Conservation (phyloP, 2,797 vertebrate genomes). For the Lutra lutra region DNA sequence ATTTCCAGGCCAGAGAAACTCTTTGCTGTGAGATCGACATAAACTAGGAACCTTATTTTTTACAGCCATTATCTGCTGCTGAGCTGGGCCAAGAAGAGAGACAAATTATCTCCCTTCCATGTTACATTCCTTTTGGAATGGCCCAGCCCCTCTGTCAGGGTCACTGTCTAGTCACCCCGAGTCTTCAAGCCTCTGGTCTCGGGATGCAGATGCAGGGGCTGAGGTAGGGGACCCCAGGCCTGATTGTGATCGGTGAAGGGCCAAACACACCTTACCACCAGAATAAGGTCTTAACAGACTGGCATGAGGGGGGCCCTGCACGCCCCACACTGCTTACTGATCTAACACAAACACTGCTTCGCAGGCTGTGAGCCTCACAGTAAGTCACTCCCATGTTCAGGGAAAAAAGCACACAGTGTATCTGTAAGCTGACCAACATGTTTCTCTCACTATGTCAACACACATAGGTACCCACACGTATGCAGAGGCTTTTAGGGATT, state of each 20-base stretch:
- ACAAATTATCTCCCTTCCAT: background rate
- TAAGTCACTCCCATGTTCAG: fast-evolving
- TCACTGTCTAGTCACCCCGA: fast-evolving
- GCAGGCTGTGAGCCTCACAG: fast-evolving
- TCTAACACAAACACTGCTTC: background rate
- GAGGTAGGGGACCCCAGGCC: fast-evolving
- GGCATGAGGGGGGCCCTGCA: fast-evolving
- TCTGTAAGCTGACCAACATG: fast-evolving
- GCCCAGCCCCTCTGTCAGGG: background rate
- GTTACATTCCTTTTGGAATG: background rate
- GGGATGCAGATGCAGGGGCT: fast-evolving
- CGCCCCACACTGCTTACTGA: fast-evolving
- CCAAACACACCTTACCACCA: background rate
- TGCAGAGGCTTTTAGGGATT: fast-evolving
- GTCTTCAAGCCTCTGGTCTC: fast-evolving
- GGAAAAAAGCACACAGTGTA: too few species aligned
- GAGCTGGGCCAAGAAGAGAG: background rate
- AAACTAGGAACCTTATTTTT: fast-evolving
- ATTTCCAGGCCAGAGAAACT: background rate
- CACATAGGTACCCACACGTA: fast-evolving
- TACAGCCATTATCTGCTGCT: background rate
- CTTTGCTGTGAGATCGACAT: fast-evolving
- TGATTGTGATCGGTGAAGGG: background rate
- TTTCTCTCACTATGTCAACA: fast-evolving
- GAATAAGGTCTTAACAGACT: fast-evolving